Percentiles rank a stretch among this genome's conserved stretches.
Conservation (phyloP, 2,797 vertebrate species). For the Harpagifer antarcticus region DNA sequence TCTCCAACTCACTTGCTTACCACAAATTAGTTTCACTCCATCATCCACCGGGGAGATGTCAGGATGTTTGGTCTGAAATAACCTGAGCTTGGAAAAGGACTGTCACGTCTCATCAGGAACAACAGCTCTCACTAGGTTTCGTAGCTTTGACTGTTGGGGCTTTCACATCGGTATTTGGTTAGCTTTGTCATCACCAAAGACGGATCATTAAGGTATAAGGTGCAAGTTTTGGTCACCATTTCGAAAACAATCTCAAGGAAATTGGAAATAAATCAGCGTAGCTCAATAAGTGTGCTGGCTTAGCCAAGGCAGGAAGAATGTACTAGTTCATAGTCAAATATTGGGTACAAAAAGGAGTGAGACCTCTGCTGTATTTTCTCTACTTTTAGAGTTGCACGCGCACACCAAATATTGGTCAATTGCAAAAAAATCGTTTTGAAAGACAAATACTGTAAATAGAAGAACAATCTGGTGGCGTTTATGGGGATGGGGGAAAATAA, state of each 20-base stretch:
- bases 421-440: too few relatives aligned
- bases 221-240: not conserved
- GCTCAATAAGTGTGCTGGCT: too few relatives aligned
- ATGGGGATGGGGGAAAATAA: too few relatives aligned
- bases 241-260: not conserved
- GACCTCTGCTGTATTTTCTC: too few relatives aligned
- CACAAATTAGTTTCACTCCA: constrained; percentile 36
- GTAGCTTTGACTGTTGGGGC: constrained; percentile 5
- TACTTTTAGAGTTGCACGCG: too few relatives aligned
- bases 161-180: constrained; percentile 3
- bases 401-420: too few relatives aligned
- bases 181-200: constrained; percentile 8
- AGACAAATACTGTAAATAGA: too few relatives aligned
- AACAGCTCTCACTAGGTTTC: not conserved
- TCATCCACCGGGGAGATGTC: constrained; percentile 25
- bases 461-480: too few relatives aligned
- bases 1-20: not conserved
- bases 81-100: constrained; percentile 39
- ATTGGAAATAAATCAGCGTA: not conserved
- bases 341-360: too few relatives aligned
- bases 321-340: too few relatives aligned
- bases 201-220: not conserved
- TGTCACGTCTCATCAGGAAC: constrained; percentile 42
- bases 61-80: constrained; percentile 41
- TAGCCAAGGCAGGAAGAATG: too few relatives aligned